Evolutionary conservation across 2,888 invertebrate genomes (phyloP), one percentile per base, ranked within the genome.

Genomic region (Therioaphis trifolii): DNA sequence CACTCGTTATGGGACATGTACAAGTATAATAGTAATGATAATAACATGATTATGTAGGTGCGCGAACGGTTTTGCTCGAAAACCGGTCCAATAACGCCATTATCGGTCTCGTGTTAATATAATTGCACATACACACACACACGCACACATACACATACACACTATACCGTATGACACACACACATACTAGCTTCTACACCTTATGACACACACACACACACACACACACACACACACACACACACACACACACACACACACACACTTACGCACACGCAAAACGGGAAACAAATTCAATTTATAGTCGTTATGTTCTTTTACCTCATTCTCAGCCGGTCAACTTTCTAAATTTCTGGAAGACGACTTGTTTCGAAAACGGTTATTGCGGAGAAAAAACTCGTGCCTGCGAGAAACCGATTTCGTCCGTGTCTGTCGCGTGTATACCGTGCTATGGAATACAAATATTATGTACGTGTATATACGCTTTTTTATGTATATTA

Each of bases 311-410:
- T 58, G 0, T n/a, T 58, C 5, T 18, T n/a, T n/a, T n/a, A n/a
- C n/a, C n/a, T 52, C 18, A 52, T 52, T 3, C 49, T 21, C 24
- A 27, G 1, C 21, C 66, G 49, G 15, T 77, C 66, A 29, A 77
- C 77, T 77, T 77, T 77, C 77, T 77, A 77, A 66, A 77, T 35
- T 66, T 77, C 52, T 77, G 77, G 77, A 77, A 61, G 75, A 75
- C n/a, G 24, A 75, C 75, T 61, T 43, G 75, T 61, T 75, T 75
- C 12, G 43, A 75, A 77, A 66, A 77, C 77, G 18, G 43, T n/a
- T 66, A 63, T 77, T 14, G 27, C 49, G 27, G 14, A n/a, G 14
- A 63, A 76, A 76, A 63, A 27, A 63, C 5, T 14, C n/a, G n/a
- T n/a, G n/a, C n/a, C n/a, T 11, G n/a, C 46, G 18, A 21, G n/a